Evolutionary conservation across 2,113 vertebrate genomes (phyloP).

Genomic region (Electrona antarctica): DNA sequence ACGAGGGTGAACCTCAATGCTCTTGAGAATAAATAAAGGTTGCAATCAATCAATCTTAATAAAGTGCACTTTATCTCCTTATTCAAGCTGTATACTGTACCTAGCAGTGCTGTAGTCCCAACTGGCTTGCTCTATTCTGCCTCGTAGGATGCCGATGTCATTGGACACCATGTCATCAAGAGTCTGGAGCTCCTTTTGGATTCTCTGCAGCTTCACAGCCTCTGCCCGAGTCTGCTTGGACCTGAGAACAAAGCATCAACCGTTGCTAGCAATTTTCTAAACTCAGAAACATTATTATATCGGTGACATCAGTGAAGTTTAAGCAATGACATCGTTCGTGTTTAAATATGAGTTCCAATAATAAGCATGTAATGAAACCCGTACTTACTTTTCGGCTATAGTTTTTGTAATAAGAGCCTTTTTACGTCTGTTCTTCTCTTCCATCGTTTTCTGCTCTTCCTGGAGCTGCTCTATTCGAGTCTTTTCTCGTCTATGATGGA

Average conservation of each 20-base stretch:
- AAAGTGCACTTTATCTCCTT: no score
- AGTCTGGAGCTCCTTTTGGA: constrained; percentile 93
- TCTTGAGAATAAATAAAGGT: no score
- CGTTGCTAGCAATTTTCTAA: background rate
- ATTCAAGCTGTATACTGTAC: background rate
- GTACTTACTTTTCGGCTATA: constrained; percentile 91
- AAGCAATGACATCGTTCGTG: background rate
- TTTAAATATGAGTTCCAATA: background rate
- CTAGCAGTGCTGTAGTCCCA: constrained; percentile 88
- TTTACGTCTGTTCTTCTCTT: constrained; percentile 94
- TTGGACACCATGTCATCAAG: constrained; percentile 93
- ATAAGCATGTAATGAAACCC: background rate
- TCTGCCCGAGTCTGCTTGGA: constrained; percentile 95
- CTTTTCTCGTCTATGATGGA: constrained; percentile 83
- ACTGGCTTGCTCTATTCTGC: constrained; percentile 90
- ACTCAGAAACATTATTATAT: background rate
- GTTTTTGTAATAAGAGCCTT: constrained; percentile 93
- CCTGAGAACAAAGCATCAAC: constrained; percentile 64
- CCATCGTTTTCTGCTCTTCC: constrained; percentile 89
- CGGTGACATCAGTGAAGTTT: background rate
- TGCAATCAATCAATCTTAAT: no score
- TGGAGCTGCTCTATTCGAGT: constrained; percentile 89
- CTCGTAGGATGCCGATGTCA: constrained; percentile 91
- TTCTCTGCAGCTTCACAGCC: constrained; percentile 89
- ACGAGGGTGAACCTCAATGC: no score